Base-by-base conservation (phyloP, 2,888 invertebrate species). In the Scaptodrosophila latifasciaeformis region DNA sequence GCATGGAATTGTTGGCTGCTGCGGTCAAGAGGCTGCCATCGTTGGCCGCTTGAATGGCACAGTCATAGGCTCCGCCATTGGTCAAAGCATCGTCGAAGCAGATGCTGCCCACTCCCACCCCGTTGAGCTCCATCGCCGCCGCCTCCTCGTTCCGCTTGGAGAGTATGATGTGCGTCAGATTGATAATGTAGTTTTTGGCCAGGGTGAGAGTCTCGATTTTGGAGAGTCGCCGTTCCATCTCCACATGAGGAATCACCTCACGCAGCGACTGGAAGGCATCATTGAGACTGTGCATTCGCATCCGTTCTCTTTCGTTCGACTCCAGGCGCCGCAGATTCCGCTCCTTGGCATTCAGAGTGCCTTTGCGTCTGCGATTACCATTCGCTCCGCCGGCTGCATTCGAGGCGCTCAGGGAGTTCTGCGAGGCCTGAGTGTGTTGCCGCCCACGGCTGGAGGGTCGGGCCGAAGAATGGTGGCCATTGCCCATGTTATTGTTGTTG, bases 251-350 rank as follows among this genome's bases (percentile, higher is more conserved):
- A 69, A 95, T 94, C 2, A 95, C 95, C 82, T 93, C 91, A 24
- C 95, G 90, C 46, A 95, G 88, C 77, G 92, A 93, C 91, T 94
- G 88, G 86, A 96, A 96, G 12, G 96, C 96, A 82, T 95, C 93
- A 84, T 96, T 96, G 53, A 96, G 89, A 48, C 93, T 93, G 85
- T 96, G 96, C 96, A 96, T 96, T 74, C 96, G 89, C 92, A 95
- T 94, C 54, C 96, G 89, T 86, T 96, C 96, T 48, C 96, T 88
- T 85, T 96, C 96, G 85, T 96, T 96, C 86, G 95, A 95, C 87
- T 96, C 96, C 47, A 96, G 89, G 53, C 96, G 90, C 45, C 96
- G 90, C 56, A 94, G 87, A 86, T 96, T 96, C 62, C 96, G 89
- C 83, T 96, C 96, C 51, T 95, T 89, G 1, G 95, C 94, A 54